Base-by-base conservation (phyloP, 2,797 vertebrate species). In the Spheniscus humboldti region DNA sequence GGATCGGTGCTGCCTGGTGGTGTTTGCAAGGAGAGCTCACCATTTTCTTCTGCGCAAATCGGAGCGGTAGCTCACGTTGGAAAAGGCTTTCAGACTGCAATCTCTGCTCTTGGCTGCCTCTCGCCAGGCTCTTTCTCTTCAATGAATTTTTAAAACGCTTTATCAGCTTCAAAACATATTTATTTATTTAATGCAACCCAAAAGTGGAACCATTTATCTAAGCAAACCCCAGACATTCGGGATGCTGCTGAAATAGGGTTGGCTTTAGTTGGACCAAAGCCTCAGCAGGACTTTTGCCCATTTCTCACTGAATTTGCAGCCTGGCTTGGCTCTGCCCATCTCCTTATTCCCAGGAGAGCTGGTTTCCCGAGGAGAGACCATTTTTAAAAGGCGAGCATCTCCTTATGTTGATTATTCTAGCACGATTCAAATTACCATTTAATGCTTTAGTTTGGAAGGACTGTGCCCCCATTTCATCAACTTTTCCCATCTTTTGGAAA, bases 91-190 rank as follows among this genome's bases (percentile, higher is more conserved):
- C 52, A 23, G 75, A 17, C 64, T 22, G 62, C 62, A 71, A 7
- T 18, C 92, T 43, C 53, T 1, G 85, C 91, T 91, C 80, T 33
- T 4, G 2, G 62, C 91, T 80, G 82, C 64, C 59, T 72, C 79
- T 68, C 13, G 10, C 92, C 86, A 13, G 60, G 62, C 57, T 83
- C 56, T 18, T 72, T 19, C 91, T 77, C 60, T 53, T 71, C 9
- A 39, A 89, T 91, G 55, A 62, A 84, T 94, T 91, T 92, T 97
- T 95, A 72, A 96, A 55, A 2, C 5, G 6, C 52, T 86, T 88
- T 23, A 52, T 90, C 19, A 30, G 35, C 85, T 80, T 81, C 73
- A 50, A 18, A 84, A 75, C 17, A 7, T 57, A 41, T 62, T 71
- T 31, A 28, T 63, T 94, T 69, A 71, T 89, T 92, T 88, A 56